Percentiles rank a stretch among this genome's conserved stretches.
Evolutionary conservation across 2,113 vertebrate genomes (phyloP).

Genomic region (Arizona elegans): DNA sequence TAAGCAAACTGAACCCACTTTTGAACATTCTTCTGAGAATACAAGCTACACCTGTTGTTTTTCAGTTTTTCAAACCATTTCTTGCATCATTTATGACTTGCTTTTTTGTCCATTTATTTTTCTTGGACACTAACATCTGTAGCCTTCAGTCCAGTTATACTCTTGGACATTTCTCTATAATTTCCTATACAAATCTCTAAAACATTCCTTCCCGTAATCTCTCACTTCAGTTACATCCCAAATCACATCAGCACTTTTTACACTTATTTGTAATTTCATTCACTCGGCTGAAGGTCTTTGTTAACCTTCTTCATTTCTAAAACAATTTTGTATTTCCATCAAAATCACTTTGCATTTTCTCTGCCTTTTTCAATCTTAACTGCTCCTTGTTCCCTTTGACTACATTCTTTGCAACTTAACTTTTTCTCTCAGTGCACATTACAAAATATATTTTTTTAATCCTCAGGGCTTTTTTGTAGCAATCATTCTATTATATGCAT

Average conservation of each 20-base stretch:
- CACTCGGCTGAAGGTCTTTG: neutral
- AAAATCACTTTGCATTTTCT: neutral
- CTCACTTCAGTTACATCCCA: neutral
- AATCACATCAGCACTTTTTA: neutral
- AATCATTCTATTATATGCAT: neutral
- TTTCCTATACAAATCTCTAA: neutral
- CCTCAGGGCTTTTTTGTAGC: neutral
- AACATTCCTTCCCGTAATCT: neutral
- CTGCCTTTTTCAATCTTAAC: neutral
- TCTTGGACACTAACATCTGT: neutral
- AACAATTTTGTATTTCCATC: neutral
- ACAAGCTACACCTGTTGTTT: neutral
- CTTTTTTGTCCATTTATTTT: neutral
- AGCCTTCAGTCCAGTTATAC: neutral
- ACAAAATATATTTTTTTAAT: neutral
- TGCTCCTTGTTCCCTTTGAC: neutral
- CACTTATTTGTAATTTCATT: neutral
- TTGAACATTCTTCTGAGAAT: neutral
- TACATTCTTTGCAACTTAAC: neutral
- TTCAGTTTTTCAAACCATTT: neutral
- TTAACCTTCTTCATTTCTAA: neutral
- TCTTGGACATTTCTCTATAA: neutral
- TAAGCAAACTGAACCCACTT: neutral
- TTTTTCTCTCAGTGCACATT: neutral
- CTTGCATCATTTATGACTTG: neutral